A percentile compares a stretch with the other conserved stretches of the same genome.
Conservation (phyloP, 2,888 invertebrate species). For the Scaptomyza flava region DNA sequence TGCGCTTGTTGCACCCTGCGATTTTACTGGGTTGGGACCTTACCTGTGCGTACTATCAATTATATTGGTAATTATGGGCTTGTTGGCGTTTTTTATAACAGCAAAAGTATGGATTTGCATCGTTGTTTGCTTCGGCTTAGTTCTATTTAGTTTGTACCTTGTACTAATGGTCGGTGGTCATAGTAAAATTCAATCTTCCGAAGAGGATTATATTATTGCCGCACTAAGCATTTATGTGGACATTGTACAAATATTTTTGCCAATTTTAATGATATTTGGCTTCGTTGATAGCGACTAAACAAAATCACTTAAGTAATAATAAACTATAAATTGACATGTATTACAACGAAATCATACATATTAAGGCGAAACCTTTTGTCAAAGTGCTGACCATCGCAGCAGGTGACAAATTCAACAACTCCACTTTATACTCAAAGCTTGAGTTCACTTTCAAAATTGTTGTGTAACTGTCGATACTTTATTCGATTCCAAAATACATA, state of each 20-base stretch:
- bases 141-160: constrained; percentile 21
- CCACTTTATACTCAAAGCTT: constrained; percentile 7
- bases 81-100: constrained; percentile 9
- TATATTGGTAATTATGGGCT: background rate
- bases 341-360: no score
- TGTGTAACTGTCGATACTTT: background rate
- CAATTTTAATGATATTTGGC: constrained; percentile 42
- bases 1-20: constrained; percentile 52
- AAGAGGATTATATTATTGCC: constrained; percentile 61
- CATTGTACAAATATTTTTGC: constrained; percentile 40
- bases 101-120: background rate
- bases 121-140: constrained; percentile 11
- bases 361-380: background rate
- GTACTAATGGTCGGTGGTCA: constrained; percentile 47
- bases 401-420: constrained; percentile 58
- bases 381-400: constrained; percentile 59
- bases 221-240: constrained; percentile 57
- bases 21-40: constrained; percentile 54
- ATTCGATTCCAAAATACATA: no score
- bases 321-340: background rate
- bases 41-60: constrained; percentile 8
- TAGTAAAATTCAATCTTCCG: constrained; percentile 21
- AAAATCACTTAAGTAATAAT: background rate
- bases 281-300: constrained; percentile 22
- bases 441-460: constrained; percentile 37